Conservation (phyloP, 2,888 invertebrate genomes). For the Marronus borbonicus region DNA sequence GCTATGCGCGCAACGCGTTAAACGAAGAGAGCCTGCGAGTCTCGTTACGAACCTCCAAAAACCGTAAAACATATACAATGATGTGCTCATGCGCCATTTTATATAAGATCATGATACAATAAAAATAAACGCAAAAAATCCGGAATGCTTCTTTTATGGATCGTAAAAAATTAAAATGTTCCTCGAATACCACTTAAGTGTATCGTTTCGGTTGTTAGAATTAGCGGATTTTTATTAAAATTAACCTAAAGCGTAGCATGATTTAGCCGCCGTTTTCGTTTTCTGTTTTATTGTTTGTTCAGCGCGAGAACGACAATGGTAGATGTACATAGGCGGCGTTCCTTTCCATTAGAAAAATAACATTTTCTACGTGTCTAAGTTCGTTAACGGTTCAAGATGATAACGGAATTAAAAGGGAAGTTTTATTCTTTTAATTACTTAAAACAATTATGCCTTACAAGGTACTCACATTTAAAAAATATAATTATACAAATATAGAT, state of each 20-base stretch:
- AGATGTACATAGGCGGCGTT: background rate
- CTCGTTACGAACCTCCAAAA: constrained; percentile 61
- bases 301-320: background rate
- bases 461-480: background rate
- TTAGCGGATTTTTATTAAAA: constrained; percentile 56
- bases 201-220: constrained; percentile 60
- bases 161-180: constrained; percentile 61
- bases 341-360: constrained; percentile 15
- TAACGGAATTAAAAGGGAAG: constrained; percentile 29
- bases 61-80: constrained; percentile 62
- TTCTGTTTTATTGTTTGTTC: constrained; percentile 46
- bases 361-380: constrained; percentile 25
- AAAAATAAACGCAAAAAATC: constrained; percentile 56
- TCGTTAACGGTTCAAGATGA: constrained; percentile 6
- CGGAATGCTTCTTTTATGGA: constrained; percentile 60
- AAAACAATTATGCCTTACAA: background rate
- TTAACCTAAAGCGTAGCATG: constrained; percentile 38
- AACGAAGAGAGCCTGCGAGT: constrained; percentile 63
- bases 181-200: constrained; percentile 58
- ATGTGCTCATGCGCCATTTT: constrained; percentile 68
- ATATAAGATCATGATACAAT: constrained; percentile 60
- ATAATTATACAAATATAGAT: too few species aligned
- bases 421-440: constrained; percentile 37
- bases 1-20: constrained; percentile 55
- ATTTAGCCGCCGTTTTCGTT: constrained; percentile 33